These are phyloP conservation scores for Epizoanthus stellaris DNA, from an alignment of 92 coral and sea anemone species.

Conservation along the genomic window DNA sequence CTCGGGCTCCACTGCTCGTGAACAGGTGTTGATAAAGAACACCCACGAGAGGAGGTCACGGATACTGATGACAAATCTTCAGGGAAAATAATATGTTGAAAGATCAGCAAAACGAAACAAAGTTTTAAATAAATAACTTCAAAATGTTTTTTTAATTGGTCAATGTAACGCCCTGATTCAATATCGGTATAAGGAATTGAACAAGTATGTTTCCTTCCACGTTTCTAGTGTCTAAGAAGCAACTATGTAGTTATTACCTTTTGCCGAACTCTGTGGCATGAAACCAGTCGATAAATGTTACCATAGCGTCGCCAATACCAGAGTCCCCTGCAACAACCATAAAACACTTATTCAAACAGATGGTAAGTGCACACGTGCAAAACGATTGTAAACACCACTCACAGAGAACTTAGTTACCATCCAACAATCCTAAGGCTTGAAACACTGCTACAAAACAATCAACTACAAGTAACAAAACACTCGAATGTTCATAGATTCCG, in stretches of 20 bases:
- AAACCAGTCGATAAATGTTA: conserved; percentile 91
- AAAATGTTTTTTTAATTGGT: too few species aligned
- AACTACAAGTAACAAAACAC: not conserved
- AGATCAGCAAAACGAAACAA: not conserved
- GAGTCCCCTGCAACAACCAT: conserved; percentile 59
- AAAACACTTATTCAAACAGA: not conserved
- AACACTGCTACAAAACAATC: not conserved
- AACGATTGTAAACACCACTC: too few species aligned
- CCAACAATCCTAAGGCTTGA: too few species aligned
- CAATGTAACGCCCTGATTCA: too few species aligned
- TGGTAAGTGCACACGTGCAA: too few species aligned
- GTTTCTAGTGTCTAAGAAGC: conserved; percentile 7
- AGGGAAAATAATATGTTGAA: not conserved
- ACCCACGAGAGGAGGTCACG: conserved; percentile 97
- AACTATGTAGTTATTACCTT: conserved; percentile 54
- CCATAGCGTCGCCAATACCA: conserved; percentile 90
- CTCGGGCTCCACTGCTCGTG: conserved; percentile 7
- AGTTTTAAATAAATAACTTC: not conserved
- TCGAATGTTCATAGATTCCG: too few species aligned
- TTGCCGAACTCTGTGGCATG: conserved; percentile 84
- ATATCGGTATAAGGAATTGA: too few species aligned
- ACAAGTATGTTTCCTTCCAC: not conserved
- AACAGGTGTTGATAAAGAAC: conserved; percentile 88
- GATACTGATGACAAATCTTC: conserved; percentile 76
- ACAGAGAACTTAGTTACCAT: too few species aligned